These are phyloP conservation scores for Chromobotia macracanthus DNA, from an alignment of 2,797 vertebrate species.

Conservation along the genomic window DNA sequence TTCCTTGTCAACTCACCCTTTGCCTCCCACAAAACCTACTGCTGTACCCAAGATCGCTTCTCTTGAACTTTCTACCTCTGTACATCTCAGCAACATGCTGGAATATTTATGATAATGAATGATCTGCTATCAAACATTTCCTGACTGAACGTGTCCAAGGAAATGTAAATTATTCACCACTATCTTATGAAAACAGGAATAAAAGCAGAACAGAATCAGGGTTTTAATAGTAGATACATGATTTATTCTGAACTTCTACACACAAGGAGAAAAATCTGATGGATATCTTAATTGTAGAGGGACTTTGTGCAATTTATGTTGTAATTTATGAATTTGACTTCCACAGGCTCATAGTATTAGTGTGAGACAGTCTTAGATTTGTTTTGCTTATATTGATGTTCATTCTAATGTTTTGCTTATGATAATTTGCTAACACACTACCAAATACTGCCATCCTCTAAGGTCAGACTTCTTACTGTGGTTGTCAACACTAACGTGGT, in stretches of 20 bases:
- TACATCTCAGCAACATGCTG: conserved; percentile 11
- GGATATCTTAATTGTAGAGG: not conserved
- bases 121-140: conserved; percentile 26
- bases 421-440: not conserved
- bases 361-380: not conserved
- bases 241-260: not conserved
- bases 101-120: conserved; percentile 45
- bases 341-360: too few relatives aligned
- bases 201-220: not conserved
- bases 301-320: not conserved
- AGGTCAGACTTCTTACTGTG: not conserved
- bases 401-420: not conserved
- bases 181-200: conserved; percentile 22
- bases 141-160: conserved; percentile 5
- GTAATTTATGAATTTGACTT: not conserved
- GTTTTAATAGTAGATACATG: not conserved
- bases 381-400: not conserved
- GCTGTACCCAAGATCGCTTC: conserved; percentile 11
- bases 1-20: conserved; percentile 16
- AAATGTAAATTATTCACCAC: conserved; percentile 35
- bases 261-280: not conserved
- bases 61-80: conserved; percentile 36
- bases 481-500: conserved; percentile 25
- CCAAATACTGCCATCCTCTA: not conserved
- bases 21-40: not conserved